phyloP scores from a whole-genome alignment of 92 coral and sea anemone species.

The Phenganax marumi region DNA sequence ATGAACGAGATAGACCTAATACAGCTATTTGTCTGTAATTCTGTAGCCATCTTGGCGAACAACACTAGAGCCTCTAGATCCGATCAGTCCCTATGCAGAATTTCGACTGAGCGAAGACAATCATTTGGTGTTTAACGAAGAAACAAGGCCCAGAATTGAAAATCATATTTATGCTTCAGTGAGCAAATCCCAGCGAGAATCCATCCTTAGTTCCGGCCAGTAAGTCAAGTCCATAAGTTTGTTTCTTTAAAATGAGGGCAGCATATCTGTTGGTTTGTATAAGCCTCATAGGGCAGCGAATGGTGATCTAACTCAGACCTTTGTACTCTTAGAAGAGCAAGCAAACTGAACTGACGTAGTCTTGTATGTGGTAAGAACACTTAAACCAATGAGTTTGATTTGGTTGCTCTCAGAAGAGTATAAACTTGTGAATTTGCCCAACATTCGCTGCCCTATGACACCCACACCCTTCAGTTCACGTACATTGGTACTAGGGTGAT shows the following conservation, averaged over 20 bases:
- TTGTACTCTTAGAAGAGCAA: too few species aligned
- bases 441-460: neutral
- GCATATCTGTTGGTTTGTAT: too few species aligned
- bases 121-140: conserved; percentile 1
- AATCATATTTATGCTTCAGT: conserved; percentile 32
- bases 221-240: neutral
- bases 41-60: neutral
- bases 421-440: too few species aligned
- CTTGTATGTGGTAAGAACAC: too few species aligned
- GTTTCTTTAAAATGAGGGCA: neutral
- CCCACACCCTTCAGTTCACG: neutral
- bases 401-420: too few species aligned
- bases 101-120: conserved; percentile 9
- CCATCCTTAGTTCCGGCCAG: conserved; percentile 9
- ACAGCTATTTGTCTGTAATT: neutral
- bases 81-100: conserved; percentile 31
- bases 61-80: neutral
- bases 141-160: neutral
- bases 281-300: too few species aligned
- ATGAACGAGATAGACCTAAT: too few species aligned
- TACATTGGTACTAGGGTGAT: too few species aligned
- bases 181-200: conserved; percentile 23
- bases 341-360: too few species aligned
- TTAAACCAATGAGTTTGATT: too few species aligned
- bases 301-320: too few species aligned